Evolutionary conservation across 1,140 invertebrate species (phyloP).

Genomic region (Aphelenchoides avenae): DNA sequence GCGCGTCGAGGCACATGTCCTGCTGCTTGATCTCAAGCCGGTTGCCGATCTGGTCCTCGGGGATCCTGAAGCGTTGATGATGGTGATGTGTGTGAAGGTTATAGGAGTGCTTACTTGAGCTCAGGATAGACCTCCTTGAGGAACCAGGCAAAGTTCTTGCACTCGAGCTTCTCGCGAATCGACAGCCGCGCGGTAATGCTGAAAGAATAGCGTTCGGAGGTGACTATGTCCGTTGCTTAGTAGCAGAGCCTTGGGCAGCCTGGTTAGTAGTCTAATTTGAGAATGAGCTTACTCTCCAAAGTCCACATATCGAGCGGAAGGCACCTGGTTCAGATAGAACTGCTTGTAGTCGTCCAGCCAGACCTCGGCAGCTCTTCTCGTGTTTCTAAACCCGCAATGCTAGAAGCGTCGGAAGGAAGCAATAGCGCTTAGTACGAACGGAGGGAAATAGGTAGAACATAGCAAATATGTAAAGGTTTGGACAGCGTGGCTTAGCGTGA

Average conservation of each 20-base stretch:
- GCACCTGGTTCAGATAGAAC: conserved; percentile 69
- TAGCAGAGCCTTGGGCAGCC: not conserved
- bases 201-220: conserved; percentile 6
- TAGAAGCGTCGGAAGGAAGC: no score
- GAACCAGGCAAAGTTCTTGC: conserved; percentile 95
- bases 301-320: conserved; percentile 63
- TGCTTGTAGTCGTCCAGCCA: conserved; percentile 95
- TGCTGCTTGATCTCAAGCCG: no score
- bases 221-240: not conserved
- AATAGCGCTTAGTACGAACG: no score
- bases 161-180: conserved; percentile 74
- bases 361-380: conserved; percentile 87
- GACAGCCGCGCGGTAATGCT: no score
- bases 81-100: not conserved
- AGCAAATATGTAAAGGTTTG: no score
- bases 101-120: conserved; percentile 40
- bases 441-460: no score
- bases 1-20: no score
- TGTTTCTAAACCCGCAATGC: no score
- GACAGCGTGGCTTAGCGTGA: no score
- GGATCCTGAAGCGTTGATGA: no score
- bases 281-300: conserved; percentile 62
- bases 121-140: conserved; percentile 93
- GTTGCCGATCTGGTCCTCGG: no score
- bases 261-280: not conserved